Evolutionary conservation across 2,888 invertebrate genomes (phyloP).

Genomic region (Netelia inedita): DNA sequence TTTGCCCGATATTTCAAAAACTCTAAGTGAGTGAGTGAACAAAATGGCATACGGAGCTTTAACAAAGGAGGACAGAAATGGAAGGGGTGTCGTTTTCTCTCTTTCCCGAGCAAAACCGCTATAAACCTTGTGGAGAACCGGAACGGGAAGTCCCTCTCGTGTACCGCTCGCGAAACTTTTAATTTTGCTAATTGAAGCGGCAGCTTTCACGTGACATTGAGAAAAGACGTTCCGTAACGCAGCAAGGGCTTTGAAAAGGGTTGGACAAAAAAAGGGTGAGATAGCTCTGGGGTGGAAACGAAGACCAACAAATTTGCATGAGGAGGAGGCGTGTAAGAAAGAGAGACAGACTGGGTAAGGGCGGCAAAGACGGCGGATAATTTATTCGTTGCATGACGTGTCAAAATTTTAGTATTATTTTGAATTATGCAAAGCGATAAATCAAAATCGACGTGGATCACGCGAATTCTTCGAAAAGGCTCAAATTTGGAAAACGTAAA

Average conservation of each 20-base stretch:
- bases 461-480: too few relatives aligned
- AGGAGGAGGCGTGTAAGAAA: not conserved
- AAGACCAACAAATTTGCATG: not conserved
- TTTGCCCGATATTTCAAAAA: too few relatives aligned
- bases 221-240: constrained; percentile 25
- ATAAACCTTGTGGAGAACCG: constrained; percentile 35
- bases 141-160: constrained; percentile 4
- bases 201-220: constrained; percentile 49
- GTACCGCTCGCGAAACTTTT: constrained; percentile 43
- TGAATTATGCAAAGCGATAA: too few relatives aligned
- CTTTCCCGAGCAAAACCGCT: constrained; percentile 36
- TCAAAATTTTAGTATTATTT: too few relatives aligned
- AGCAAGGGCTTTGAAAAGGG: constrained; percentile 25
- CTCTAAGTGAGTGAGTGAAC: constrained; percentile 37
- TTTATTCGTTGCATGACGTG: too few relatives aligned
- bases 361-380: not conserved
- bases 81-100: not conserved
- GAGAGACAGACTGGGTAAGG: constrained; percentile 1
- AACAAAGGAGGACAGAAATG: constrained; percentile 26
- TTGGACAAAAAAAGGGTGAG: constrained; percentile 13
- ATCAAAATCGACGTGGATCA: too few relatives aligned
- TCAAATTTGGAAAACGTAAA: not conserved
- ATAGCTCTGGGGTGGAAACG: not conserved
- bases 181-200: constrained; percentile 57
- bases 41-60: constrained; percentile 18